Evolutionary conservation across 2,888 invertebrate genomes (phyloP), one percentile per base, ranked within the genome.

Genomic region (Thyatira batis): DNA sequence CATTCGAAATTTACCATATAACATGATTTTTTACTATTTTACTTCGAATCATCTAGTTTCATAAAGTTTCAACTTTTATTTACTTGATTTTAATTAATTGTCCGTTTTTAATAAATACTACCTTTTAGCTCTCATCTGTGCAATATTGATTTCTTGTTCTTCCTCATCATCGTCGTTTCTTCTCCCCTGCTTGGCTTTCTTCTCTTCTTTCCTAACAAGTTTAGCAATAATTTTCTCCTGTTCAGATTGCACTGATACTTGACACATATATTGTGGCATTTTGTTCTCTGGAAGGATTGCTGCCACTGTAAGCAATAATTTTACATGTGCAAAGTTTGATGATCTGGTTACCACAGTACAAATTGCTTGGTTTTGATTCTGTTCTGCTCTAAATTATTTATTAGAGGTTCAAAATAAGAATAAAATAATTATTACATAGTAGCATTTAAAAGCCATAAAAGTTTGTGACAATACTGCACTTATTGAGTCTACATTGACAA

Each of bases 171-270:
- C 89, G 0, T 89, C 91, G 11, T 87, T 88, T 21, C 77, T 92
- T 53, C 82, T 87, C 27, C 82, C 78, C 50, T 78, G 88, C 53
- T 90, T 94, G 0, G 94, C 78, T 78, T 95, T 96, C 82, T 97
- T 97, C 79, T 97, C 97, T 79, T 97, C 96, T 81, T 97, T 97
- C 5, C 97, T 93, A 17, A 95, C 94, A 59, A 95, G 94, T 78
- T 97, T 97, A 8, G 93, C 92, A 11, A 96, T 76, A 61, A 94
- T 93, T 73, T 95, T 97, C 81, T 98, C 98, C 69, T 95, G 94
- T 67, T 95, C 96, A 0, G 98, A 97, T 76, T 96, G 94, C 0
- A 98, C 95, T 13, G 95, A 95, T 1, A 98, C 97, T 83, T 97
- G 96, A 62, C 95, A 95, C 2, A 96, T 93, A 62, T 96, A 95